Conservation (phyloP, 2,888 invertebrate species). For the Saturnia japonica region DNA sequence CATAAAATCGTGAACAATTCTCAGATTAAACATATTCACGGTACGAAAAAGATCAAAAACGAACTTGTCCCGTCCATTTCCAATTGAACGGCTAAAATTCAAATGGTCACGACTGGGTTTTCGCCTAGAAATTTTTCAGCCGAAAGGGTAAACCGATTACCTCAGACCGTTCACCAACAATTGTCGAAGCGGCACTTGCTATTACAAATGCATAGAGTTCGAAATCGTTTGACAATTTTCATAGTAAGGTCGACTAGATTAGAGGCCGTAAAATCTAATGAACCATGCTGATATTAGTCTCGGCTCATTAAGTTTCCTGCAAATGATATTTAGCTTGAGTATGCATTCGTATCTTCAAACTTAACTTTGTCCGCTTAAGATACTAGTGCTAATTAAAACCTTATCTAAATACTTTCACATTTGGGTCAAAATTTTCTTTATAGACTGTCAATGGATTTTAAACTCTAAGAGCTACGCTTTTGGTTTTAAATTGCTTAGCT, state of each 20-base stretch:
- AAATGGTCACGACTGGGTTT: constrained; percentile 16
- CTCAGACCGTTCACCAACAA: constrained; percentile 52
- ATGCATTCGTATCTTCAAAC: constrained; percentile 2
- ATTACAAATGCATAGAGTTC: constrained; percentile 58
- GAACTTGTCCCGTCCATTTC: constrained; percentile 1
- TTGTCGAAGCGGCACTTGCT: constrained; percentile 49
- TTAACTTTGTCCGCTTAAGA: not conserved
- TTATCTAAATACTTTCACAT: not conserved
- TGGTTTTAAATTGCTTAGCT: not conserved
- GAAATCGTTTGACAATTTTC: constrained; percentile 49
- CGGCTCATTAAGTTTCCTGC: constrained; percentile 56
- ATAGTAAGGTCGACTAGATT: constrained; percentile 47
- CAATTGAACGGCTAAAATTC: constrained; percentile 18
- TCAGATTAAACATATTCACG: not conserved
- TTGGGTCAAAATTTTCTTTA: not conserved
- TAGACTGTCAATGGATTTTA: not conserved
- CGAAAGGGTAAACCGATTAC: constrained; percentile 60
- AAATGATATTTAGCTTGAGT: constrained; percentile 30
- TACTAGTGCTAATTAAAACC: not conserved
- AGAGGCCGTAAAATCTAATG: constrained; percentile 68
- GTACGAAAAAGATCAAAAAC: not conserved
- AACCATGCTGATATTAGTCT: constrained; percentile 61
- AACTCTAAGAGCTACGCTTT: not conserved
- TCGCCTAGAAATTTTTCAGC: constrained; percentile 49
- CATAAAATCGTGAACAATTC: too few species aligned